These are phyloP conservation scores for Aphaenogaster rudis DNA, from an alignment of 1,140 invertebrate genomes.

Conservation along the genomic window DNA sequence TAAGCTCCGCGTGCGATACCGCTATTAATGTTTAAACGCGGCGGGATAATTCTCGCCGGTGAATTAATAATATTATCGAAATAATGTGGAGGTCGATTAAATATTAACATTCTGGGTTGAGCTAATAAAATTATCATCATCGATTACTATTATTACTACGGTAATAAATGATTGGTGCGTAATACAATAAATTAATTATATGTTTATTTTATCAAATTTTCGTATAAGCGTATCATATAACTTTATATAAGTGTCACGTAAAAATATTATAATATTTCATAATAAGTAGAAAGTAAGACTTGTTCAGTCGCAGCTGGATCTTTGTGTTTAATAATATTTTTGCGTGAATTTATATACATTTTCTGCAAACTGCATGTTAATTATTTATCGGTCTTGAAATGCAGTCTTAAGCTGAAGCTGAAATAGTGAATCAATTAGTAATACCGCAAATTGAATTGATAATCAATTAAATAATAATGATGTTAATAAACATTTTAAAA, in stretches of 20 bases:
- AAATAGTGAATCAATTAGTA: too few relatives aligned
- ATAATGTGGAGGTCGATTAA: conserved; percentile 15
- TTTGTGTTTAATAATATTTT: too few relatives aligned
- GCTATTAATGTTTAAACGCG: conserved; percentile 20
- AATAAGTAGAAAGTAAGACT: too few relatives aligned
- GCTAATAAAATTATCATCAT: conserved; percentile 41
- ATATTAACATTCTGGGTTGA: conserved; percentile 4
- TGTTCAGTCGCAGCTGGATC: too few relatives aligned
- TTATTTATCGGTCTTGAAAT: too few relatives aligned
- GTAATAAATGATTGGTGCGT: not conserved
- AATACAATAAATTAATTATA: conserved; percentile 22
- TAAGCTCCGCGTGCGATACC: not conserved
- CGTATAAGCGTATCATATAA: too few relatives aligned
- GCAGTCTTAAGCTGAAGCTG: too few relatives aligned
- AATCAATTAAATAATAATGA: too few relatives aligned
- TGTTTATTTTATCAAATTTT: conserved; percentile 2
- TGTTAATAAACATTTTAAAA: too few relatives aligned
- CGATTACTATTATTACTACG: conserved; percentile 5
- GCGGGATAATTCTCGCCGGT: not conserved
- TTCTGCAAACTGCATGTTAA: too few relatives aligned
- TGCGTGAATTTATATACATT: too few relatives aligned
- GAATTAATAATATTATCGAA: conserved; percentile 39
- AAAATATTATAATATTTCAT: not conserved
- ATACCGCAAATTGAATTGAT: too few relatives aligned
- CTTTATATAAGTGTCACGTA: not conserved